A percentile compares a stretch with the other conserved stretches of the same genome.
Conservation (phyloP, 2,113 vertebrate genomes). For the Catagonus wagneri region DNA sequence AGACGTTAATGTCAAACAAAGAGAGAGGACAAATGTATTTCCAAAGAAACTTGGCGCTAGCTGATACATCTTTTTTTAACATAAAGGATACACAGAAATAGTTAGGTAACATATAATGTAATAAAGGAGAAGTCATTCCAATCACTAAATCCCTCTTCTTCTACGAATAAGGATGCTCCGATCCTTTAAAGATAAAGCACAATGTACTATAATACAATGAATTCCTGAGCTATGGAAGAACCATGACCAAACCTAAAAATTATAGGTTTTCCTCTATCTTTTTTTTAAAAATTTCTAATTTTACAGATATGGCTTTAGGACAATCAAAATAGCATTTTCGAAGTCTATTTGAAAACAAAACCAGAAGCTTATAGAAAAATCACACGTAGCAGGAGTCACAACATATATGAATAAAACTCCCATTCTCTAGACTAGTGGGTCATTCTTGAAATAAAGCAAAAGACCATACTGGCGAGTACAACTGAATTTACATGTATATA, state of each 20-base stretch:
- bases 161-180: neutral
- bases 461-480: neutral
- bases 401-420: neutral
- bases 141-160: slow-evolving; percentile 9
- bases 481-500: neutral
- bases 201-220: neutral
- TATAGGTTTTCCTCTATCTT: neutral
- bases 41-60: neutral
- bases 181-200: slow-evolving; percentile 15
- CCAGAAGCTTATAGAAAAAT: slow-evolving; percentile 34
- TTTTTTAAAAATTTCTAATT: neutral
- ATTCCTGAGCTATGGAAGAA: neutral
- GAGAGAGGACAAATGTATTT: neutral
- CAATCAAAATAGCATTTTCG: slow-evolving; percentile 1
- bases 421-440: neutral
- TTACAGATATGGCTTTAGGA: neutral
- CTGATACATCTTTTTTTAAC: neutral
- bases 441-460: slow-evolving; percentile 30
- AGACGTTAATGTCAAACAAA: neutral
- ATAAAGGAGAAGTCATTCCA: slow-evolving; percentile 23
- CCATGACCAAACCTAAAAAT: slow-evolving; percentile 11
- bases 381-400: neutral
- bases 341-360: neutral
- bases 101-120: neutral
- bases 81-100: neutral